These are phyloP conservation scores for Agrochola litura DNA, from an alignment of 2,888 invertebrate genomes.

Conservation along the genomic window DNA sequence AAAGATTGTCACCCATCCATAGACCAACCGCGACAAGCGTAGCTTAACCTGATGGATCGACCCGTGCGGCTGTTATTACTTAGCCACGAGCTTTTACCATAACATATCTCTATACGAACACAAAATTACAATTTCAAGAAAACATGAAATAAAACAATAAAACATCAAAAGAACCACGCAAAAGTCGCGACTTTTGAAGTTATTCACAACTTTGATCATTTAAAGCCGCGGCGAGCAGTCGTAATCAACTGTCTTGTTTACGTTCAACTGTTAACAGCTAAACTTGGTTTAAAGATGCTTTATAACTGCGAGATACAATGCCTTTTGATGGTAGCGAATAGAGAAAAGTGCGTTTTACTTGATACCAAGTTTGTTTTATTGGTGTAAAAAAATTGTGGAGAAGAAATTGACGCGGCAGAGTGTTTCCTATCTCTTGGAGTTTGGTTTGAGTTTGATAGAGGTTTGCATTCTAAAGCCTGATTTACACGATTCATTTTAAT, in stretches of 20 bases:
- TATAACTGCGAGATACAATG: constrained; percentile 39
- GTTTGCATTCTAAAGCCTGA: too few species aligned
- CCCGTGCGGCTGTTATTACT: too few species aligned
- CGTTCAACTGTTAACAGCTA: constrained; percentile 50
- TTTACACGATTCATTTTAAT: too few species aligned
- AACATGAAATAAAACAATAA: constrained; percentile 20
- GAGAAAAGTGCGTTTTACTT: constrained; percentile 38
- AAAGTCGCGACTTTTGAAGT: constrained; percentile 67
- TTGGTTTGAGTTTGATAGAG: too few species aligned
- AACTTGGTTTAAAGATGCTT: constrained; percentile 57
- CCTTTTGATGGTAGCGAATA: neutral
- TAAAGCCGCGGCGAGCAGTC: constrained; percentile 59
- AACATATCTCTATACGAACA: neutral
- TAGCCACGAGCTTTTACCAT: too few species aligned
- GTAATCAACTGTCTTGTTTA: constrained; percentile 63
- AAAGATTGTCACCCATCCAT: too few species aligned
- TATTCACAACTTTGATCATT: constrained; percentile 72
- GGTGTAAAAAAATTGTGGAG: neutral
- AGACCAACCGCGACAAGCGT: too few species aligned
- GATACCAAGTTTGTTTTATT: neutral
- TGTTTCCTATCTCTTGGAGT: too few species aligned
- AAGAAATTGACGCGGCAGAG: too few species aligned
- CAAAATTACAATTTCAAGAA: constrained; percentile 17
- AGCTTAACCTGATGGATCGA: too few species aligned
- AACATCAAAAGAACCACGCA: constrained; percentile 13